Conservation (phyloP, 2,113 vertebrate species). For the Glaucomys volans region DNA sequence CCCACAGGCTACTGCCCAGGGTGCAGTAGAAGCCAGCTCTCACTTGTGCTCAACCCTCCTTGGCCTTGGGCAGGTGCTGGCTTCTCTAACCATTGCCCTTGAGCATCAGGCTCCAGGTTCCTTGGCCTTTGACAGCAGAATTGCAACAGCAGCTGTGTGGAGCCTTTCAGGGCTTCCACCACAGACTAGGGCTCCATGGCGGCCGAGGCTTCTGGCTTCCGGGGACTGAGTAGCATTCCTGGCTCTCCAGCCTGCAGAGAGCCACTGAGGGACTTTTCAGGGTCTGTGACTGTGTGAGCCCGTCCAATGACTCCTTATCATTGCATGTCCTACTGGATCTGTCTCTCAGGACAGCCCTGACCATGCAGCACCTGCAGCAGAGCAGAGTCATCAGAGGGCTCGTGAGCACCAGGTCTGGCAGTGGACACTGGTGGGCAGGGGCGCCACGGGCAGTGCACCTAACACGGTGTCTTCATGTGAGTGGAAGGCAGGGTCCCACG, state of each 20-base stretch:
- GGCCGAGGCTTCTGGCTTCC: neutral
- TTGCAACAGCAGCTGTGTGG: too few relatives aligned
- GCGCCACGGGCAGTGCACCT: too few relatives aligned
- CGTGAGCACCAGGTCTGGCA: neutral
- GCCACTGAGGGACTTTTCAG: neutral
- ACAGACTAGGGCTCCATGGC: accelerated
- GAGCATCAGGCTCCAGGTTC: neutral
- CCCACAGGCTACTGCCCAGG: neutral
- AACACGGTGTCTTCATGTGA: accelerated
- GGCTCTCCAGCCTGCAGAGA: neutral
- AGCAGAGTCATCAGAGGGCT: neutral
- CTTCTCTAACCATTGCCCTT: neutral
- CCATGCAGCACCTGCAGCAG: neutral
- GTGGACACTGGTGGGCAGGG: neutral
- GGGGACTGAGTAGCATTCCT: neutral
- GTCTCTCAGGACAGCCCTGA: neutral
- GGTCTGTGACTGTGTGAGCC: neutral
- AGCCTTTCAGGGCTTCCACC: too few relatives aligned
- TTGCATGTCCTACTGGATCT: neutral
- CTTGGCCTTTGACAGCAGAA: neutral
- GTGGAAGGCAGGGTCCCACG: neutral
- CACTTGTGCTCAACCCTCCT: neutral
- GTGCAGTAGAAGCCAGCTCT: too few relatives aligned
- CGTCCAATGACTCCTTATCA: neutral
- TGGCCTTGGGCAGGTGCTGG: too few relatives aligned